Conservation (phyloP, 2,113 vertebrate species). For the Coptodon rendalli region DNA sequence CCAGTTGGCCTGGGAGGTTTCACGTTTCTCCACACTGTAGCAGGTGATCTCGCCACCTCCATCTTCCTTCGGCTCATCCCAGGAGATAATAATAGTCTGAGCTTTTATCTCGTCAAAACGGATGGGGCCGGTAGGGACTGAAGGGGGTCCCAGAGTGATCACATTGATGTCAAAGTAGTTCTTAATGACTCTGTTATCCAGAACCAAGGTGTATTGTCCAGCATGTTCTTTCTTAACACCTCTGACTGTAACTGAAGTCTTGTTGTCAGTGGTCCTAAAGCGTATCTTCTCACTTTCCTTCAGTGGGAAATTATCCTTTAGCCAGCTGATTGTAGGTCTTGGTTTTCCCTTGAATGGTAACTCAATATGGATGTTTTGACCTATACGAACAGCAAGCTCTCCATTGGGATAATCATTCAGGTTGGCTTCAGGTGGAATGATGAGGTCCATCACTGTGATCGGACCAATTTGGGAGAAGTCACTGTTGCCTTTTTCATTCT, state of each 20-base stretch:
- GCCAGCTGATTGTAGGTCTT: constrained; percentile 87
- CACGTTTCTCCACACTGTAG: constrained; percentile 95
- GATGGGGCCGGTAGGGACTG: constrained; percentile 86
- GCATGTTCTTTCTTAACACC: constrained; percentile 89
- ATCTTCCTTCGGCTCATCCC: constrained; percentile 88
- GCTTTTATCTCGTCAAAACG: constrained; percentile 94
- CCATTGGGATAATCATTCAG: constrained; percentile 87
- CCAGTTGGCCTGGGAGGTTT: constrained; percentile 93
- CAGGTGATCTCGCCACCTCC: constrained; percentile 95
- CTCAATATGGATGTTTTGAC: constrained; percentile 90
- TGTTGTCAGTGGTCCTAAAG: constrained; percentile 92
- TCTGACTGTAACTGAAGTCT: constrained; percentile 86
- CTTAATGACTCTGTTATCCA: constrained; percentile 86
- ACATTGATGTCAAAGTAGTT: constrained; percentile 85
- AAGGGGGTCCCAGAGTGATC: constrained; percentile 87
- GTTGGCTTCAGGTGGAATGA: constrained; percentile 87
- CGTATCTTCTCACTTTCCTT: constrained; percentile 92
- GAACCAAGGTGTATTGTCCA: constrained; percentile 91
- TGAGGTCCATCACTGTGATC: constrained; percentile 86
- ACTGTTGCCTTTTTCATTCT: constrained; percentile 94
- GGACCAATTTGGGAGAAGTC: constrained; percentile 85
- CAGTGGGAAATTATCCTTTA: constrained; percentile 87
- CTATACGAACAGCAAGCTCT: constrained; percentile 86
- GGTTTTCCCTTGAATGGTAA: constrained; percentile 96
- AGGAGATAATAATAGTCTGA: constrained; percentile 90